phyloP scores from a whole-genome alignment of 2,888 invertebrate species.

The Lasioglossum marginatum region DNA sequence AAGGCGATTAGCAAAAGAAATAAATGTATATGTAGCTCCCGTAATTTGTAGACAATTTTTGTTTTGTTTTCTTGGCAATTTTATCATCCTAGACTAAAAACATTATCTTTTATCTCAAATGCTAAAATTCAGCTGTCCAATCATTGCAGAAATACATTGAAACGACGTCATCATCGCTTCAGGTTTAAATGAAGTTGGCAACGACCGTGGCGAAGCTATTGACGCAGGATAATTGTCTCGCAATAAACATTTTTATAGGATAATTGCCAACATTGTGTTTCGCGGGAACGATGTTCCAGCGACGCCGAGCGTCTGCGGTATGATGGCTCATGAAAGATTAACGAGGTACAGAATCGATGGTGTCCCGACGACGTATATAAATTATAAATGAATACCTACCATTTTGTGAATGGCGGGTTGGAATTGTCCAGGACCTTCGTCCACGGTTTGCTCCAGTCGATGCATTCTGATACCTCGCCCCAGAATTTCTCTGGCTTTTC shows the following conservation, averaged over 20 bases:
- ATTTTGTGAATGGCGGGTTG: constrained; percentile 94
- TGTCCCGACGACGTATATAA: neutral
- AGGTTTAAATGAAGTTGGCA: neutral
- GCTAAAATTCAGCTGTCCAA: neutral
- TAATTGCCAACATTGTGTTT: neutral
- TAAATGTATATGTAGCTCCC: too few species aligned
- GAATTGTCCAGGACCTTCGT: constrained; percentile 93
- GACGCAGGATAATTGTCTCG: neutral
- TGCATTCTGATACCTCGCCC: constrained; percentile 90
- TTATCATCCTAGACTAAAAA: neutral
- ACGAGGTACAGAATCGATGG: neutral
- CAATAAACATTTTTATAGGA: neutral
- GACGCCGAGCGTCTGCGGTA: neutral
- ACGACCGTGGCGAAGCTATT: neutral
- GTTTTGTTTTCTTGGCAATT: neutral
- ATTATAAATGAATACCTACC: constrained; percentile 86
- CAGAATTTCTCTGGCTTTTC: constrained; percentile 94
- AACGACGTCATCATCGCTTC: neutral
- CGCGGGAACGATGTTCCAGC: neutral
- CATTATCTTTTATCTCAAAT: neutral
- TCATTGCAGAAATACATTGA: neutral
- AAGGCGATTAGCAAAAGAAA: too few species aligned
- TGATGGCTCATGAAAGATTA: constrained; percentile 15
- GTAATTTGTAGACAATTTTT: neutral
- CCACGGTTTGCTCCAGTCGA: constrained; percentile 95